These are phyloP conservation scores for Semibalanus balanoides DNA, from an alignment of 1,140 invertebrate genomes.

Conservation along the genomic window DNA sequence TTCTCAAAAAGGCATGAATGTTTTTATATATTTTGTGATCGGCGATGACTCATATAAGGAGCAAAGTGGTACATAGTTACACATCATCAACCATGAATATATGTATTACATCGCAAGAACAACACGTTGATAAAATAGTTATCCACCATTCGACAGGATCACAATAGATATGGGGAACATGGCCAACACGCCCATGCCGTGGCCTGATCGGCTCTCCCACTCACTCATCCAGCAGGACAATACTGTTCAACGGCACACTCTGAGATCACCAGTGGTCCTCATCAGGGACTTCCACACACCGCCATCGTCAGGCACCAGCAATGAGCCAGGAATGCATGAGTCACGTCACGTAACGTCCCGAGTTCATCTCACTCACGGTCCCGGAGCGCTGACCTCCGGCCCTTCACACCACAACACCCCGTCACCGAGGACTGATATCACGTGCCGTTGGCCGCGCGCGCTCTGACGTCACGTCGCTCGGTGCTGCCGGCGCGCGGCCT, in stretches of 20 bases:
- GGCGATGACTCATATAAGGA: background rate
- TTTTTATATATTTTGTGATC: background rate
- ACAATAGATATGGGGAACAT: background rate
- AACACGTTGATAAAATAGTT: background rate
- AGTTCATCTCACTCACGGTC: no score
- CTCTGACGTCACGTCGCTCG: no score
- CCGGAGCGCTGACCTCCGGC: no score
- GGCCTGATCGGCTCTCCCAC: background rate
- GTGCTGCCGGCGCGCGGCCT: no score
- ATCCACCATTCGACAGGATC: background rate
- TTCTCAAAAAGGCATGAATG: no score
- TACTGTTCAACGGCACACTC: no score
- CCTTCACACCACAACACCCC: no score
- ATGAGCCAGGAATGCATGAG: no score
- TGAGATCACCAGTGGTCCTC: no score
- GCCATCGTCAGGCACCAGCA: no score
- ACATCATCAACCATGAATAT: background rate
- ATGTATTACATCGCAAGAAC: background rate
- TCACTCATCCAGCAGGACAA: background rate
- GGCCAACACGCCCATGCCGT: background rate
- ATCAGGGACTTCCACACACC: no score
- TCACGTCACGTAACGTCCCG: no score
- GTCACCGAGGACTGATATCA: background rate
- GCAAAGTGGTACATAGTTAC: background rate
- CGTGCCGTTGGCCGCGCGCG: background rate